A percentile compares a stretch with the other conserved stretches of the same genome.
Conservation (phyloP, 2,888 invertebrate genomes). For the Noctua fimbriata region DNA sequence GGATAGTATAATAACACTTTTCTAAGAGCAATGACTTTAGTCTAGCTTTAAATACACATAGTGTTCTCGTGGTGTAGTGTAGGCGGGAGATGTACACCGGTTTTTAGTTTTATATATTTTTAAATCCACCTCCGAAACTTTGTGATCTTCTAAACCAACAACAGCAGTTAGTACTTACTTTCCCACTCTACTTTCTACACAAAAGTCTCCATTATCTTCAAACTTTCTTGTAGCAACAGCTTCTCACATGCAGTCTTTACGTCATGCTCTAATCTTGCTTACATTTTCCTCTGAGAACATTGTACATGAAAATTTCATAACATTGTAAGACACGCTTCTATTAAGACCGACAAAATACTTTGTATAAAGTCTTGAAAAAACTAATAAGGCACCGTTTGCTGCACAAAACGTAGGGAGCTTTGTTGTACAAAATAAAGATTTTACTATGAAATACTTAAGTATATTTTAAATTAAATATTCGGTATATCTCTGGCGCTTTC, state of each 20-base stretch:
- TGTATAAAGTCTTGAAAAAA: slow-evolving; percentile 64
- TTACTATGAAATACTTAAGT: slow-evolving; percentile 37
- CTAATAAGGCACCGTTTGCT: slow-evolving; percentile 57
- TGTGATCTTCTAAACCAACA: not conserved
- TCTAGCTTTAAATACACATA: too few species aligned
- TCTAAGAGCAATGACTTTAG: too few species aligned
- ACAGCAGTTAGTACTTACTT: slow-evolving; percentile 9
- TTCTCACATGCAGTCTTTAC: slow-evolving; percentile 48
- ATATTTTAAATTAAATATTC: slow-evolving; percentile 65
- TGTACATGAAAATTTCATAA: slow-evolving; percentile 58
- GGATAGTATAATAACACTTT: too few species aligned
- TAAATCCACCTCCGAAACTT: not conserved
- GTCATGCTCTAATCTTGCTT: slow-evolving; percentile 32
- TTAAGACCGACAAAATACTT: slow-evolving; percentile 54
- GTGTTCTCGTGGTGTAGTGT: too few species aligned
- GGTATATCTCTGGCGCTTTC: slow-evolving; percentile 37
- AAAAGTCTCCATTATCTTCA: slow-evolving; percentile 11
- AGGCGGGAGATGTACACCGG: too few species aligned
- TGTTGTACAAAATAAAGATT: slow-evolving; percentile 56
- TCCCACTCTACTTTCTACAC: not conserved
- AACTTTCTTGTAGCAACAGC: slow-evolving; percentile 16
- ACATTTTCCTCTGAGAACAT: slow-evolving; percentile 20
- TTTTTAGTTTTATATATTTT: not conserved
- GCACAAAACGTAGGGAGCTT: slow-evolving; percentile 53
- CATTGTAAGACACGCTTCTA: slow-evolving; percentile 45